These are phyloP conservation scores for Oryctolagus cuniculus DNA, from an alignment of 2,113 vertebrate species.

Conservation along the genomic window DNA sequence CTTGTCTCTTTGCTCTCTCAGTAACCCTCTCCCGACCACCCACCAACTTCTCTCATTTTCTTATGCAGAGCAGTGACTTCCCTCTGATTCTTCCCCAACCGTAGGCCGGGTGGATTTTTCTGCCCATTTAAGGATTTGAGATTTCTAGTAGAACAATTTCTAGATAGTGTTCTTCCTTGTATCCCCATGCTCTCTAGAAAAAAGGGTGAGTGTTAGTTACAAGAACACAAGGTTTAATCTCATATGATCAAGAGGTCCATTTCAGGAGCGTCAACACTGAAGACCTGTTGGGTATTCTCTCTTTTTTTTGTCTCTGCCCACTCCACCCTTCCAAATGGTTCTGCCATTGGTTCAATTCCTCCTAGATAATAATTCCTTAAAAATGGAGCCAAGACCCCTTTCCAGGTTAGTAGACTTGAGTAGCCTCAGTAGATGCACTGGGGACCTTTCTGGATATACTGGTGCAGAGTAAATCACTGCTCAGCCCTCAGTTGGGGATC, in stretches of 20 bases:
- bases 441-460: slow-evolving; percentile 45
- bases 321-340: not conserved
- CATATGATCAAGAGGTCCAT: not conserved
- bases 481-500: slow-evolving; percentile 12
- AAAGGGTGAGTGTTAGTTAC: not conserved
- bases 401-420: slow-evolving; percentile 61
- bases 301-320: not conserved
- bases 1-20: not conserved
- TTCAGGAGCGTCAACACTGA: slow-evolving; percentile 2
- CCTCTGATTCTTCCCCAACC: not conserved
- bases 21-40: fast-evolving
- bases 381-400: slow-evolving; percentile 56
- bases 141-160: not conserved
- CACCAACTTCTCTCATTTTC: not conserved
- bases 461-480: slow-evolving; percentile 66
- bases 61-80: not conserved
- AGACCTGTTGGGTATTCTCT: not conserved
- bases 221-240: not conserved
- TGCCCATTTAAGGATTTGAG: not conserved
- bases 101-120: not conserved
- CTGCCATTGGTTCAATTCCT: slow-evolving; percentile 58
- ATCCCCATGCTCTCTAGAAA: not conserved
- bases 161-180: not conserved
- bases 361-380: slow-evolving; percentile 66
- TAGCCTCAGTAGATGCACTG: slow-evolving; percentile 67